Percentiles rank a stretch among this genome's conserved stretches.
These are phyloP conservation scores for Ctenochaetus hawaiiensis DNA, from an alignment of 2,797 vertebrate species.

Conservation along the genomic window DNA sequence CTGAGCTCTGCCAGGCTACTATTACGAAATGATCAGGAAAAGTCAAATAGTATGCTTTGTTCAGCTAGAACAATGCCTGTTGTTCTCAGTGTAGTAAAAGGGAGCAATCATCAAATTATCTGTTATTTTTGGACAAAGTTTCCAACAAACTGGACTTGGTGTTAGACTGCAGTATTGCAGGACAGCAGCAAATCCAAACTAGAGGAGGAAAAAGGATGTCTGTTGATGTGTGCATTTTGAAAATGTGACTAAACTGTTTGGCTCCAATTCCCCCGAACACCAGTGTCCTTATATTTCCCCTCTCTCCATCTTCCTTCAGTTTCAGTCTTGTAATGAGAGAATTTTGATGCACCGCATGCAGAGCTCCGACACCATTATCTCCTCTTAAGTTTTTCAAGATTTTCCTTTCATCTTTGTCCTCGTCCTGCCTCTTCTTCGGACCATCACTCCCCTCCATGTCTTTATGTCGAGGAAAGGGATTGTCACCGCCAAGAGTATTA, in stretches of 20 bases:
- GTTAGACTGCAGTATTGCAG: neutral
- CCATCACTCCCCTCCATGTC: constrained; percentile 4
- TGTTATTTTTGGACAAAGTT: neutral
- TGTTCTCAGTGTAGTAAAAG: neutral
- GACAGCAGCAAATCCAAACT: neutral
- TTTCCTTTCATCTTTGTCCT: constrained; percentile 10
- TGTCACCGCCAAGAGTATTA: constrained; percentile 10
- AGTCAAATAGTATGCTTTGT: neutral
- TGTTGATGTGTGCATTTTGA: constrained; percentile 8
- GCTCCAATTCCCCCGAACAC: constrained; percentile 11
- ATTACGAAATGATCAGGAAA: neutral
- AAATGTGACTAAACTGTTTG: constrained; percentile 28
- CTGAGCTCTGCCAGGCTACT: constrained; percentile 3
- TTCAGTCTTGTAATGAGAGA: constrained; percentile 27
- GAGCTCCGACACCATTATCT: constrained; percentile 26
- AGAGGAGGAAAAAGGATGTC: neutral
- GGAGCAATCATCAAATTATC: neutral
- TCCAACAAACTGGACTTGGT: neutral
- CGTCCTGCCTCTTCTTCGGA: neutral
- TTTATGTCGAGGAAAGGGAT: constrained; percentile 2
- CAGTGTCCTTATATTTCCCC: constrained; percentile 21
- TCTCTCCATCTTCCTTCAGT: constrained; percentile 1
- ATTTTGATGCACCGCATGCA: constrained; percentile 20
- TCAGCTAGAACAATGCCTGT: neutral
- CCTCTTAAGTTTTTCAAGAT: constrained; percentile 15